These are phyloP conservation scores for Ptychodera flava DNA, from an alignment of 35 echinoderm and acorn worm species.

Conservation along the genomic window DNA sequence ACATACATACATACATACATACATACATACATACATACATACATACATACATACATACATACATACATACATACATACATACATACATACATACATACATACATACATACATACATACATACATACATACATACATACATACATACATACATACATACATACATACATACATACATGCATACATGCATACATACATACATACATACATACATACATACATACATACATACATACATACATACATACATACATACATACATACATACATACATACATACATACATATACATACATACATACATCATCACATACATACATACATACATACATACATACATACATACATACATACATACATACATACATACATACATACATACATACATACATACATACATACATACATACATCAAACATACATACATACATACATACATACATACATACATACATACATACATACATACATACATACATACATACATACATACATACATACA, in stretches of 20 bases:
- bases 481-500: neutral
- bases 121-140: neutral
- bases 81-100: neutral
- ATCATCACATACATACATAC: neutral
- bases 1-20: neutral
- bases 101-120: neutral
- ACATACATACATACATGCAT: too few species aligned
- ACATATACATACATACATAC: neutral
- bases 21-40: neutral
- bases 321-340: neutral
- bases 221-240: neutral
- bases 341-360: neutral
- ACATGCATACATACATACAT: neutral
- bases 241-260: neutral
- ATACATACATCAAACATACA: neutral
- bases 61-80: neutral
- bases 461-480: slow-evolving; percentile 2
- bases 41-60: neutral
- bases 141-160: neutral
- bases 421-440: neutral
- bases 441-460: slow-evolving; percentile 2
- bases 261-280: neutral
- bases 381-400: neutral
- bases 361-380: neutral
- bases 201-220: neutral